Conservation (phyloP, 2,888 invertebrate genomes). For the Drosophila conformis region DNA sequence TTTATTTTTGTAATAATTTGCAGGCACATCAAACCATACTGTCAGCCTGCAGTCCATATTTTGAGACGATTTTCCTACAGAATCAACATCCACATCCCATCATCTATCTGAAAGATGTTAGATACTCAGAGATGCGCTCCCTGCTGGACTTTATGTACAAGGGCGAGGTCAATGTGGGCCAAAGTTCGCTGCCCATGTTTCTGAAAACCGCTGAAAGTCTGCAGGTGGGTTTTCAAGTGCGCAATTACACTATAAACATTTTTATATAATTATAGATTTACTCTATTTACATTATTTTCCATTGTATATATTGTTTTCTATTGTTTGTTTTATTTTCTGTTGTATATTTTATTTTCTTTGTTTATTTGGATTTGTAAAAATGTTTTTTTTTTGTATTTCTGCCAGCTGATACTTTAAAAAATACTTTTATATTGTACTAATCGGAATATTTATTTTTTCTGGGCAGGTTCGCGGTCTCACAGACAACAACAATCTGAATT, state of each 20-base stretch:
- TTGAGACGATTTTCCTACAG: slow-evolving; percentile 95
- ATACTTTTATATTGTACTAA: not conserved
- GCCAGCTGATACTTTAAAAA: no score
- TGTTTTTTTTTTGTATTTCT: not conserved
- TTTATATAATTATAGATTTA: not conserved
- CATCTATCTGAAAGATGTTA: slow-evolving; percentile 96
- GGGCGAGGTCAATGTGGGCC: slow-evolving; percentile 95
- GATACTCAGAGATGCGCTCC: slow-evolving; percentile 94
- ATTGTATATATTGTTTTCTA: not conserved
- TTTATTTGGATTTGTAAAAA: not conserved
- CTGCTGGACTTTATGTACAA: slow-evolving; percentile 97
- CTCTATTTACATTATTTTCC: not conserved
- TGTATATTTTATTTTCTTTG: not conserved
- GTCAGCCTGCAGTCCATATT: slow-evolving; percentile 97
- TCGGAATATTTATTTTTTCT: not conserved
- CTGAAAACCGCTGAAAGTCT: slow-evolving; percentile 96
- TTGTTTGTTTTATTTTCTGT: not conserved
- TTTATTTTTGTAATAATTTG: slow-evolving; percentile 13
- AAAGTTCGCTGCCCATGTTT: slow-evolving; percentile 95
- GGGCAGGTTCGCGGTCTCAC: slow-evolving; percentile 90
- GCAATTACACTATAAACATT: not conserved
- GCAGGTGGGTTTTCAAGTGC: slow-evolving; percentile 87
- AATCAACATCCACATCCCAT: slow-evolving; percentile 96
- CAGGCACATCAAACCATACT: slow-evolving; percentile 96
- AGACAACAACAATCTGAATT: slow-evolving; percentile 90